Base-by-base conservation (phyloP, 2,113 vertebrate genomes). In the Dromiciops gliroides region DNA sequence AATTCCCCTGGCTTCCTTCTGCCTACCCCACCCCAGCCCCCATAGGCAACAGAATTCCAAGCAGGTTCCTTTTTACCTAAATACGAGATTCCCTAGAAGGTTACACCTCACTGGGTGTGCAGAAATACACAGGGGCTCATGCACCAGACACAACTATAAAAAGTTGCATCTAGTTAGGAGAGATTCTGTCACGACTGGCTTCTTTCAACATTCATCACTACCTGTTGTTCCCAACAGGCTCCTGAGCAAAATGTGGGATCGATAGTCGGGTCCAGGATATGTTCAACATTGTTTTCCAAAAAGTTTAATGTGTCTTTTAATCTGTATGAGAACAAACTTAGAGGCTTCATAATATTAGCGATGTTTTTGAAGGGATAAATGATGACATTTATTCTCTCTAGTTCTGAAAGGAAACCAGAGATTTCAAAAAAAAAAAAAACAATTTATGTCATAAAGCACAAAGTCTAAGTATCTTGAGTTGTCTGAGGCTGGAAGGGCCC, bases 1-100 rank as follows among this genome's bases (percentile, higher is more conserved):
- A 92, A 14, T 47, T 89, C 95, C 94, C 94, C 90, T 92, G 95
- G 95, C 94, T 95, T 93, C 93, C 94, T 89, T 95, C 75, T 52
- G 51, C 37, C 95, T 88, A 49, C 94, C 88, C 89, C n/a, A 90
- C 25, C 50, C 26, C 47, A 37, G 52, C 94, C 53, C 28, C 94
- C 48, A 23, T 37, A 37, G 56, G 31, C 56, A 67, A 67, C 28
- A 67, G 56, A 67, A 67, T 37, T 67, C 56, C 10, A 67, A 67
- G 28, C 31, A 37, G 56, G 9, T 14, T 67, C 31, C 28, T 67
- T 67, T 67, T 67, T 37, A 37, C 31, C 56, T 14, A 31, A 31
- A 67, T 67, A 67, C 11, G 31, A 53, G 50, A 53, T 53, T 19
- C 52, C 52, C 25, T 7, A 53, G 56, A 67, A 67, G 31, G 10